phyloP scores from a whole-genome alignment of 2,113 vertebrate genomes.

The Corythornis cristatus region DNA sequence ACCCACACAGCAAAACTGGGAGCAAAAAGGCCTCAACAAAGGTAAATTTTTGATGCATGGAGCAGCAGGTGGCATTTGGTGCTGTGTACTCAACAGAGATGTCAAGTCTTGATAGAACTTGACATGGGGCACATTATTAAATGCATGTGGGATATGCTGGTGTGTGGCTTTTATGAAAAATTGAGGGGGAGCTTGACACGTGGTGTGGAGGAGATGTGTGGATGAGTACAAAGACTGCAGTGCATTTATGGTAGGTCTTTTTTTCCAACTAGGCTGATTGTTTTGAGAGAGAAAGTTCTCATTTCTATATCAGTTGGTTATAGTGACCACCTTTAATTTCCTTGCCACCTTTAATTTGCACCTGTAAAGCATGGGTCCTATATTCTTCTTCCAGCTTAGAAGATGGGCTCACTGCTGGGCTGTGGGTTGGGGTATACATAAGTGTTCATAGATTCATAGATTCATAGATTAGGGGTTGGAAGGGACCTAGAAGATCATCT shows the following conservation, averaged over 20 bases:
- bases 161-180: background rate
- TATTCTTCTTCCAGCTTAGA: background rate
- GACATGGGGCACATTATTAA: background rate
- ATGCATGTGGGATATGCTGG: background rate
- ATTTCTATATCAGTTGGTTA: background rate
- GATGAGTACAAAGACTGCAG: background rate
- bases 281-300: background rate
- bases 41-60: background rate
- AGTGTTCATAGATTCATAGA: no score
- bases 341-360: background rate
- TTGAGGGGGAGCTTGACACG: background rate
- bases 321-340: background rate
- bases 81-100: background rate
- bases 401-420: background rate
- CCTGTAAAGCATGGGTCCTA: background rate
- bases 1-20: background rate
- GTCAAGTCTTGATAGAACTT: background rate
- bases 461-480: no score
- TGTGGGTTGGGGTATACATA: rapidly evolving
- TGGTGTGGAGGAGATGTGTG: background rate
- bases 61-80: background rate
- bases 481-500: no score
- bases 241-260: background rate
- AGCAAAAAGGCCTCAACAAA: background rate
- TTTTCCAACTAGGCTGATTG: background rate